These are phyloP conservation scores for Anagyrus pseudococci DNA, from an alignment of 2,888 invertebrate species.

Conservation along the genomic window DNA sequence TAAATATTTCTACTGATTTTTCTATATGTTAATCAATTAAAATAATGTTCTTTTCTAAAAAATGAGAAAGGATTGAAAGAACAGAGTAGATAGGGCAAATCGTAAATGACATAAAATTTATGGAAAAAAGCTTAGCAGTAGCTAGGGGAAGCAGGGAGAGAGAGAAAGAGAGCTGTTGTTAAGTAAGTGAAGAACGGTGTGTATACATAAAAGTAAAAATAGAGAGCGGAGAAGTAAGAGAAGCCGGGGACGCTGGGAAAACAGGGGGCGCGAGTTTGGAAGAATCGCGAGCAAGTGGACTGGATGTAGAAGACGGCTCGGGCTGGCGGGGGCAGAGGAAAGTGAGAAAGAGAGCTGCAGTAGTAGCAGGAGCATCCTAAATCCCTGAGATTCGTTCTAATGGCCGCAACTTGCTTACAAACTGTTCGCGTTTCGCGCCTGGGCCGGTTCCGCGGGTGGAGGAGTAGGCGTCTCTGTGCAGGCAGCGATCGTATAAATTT, in stretches of 20 bases:
- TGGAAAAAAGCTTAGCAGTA: too few species aligned
- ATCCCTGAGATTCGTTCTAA: slow-evolving; percentile 61
- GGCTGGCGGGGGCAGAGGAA: not conserved
- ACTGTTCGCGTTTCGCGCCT: slow-evolving; percentile 50
- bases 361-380: slow-evolving; percentile 47
- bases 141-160: too few species aligned
- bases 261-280: slow-evolving; percentile 27
- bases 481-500: slow-evolving; percentile 56
- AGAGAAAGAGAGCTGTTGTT: too few species aligned
- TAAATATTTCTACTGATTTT: too few species aligned
- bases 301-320: not conserved
- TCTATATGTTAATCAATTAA: too few species aligned
- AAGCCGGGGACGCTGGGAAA: not conserved
- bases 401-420: slow-evolving; percentile 59
- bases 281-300: slow-evolving; percentile 19
- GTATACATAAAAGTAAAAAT: too few species aligned
- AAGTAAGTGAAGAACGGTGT: too few species aligned
- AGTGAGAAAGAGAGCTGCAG: slow-evolving; percentile 5
- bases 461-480: too few species aligned
- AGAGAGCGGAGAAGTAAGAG: not conserved
- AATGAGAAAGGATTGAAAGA: too few species aligned
- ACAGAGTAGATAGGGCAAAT: too few species aligned
- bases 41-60: too few species aligned
- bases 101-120: too few species aligned
- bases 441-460: not conserved